Base-by-base conservation (phyloP, 2,888 invertebrate species). In the Lochmaea capreae region DNA sequence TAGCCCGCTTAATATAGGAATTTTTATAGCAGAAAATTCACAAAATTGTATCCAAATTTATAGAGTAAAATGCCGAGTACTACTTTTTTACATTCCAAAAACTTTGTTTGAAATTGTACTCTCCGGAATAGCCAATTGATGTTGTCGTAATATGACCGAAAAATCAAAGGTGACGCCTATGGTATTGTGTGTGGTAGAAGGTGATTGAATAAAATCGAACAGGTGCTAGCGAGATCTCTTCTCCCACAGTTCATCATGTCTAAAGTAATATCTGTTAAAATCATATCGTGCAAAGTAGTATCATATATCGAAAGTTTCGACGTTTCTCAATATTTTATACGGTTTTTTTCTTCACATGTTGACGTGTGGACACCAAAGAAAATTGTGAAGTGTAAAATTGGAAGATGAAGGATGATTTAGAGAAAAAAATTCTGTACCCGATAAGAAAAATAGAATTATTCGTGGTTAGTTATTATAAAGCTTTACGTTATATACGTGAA, bases 191-290 rank as follows among this genome's bases (percentile, higher is more conserved):
- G 33, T 39, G 33, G 33, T 39, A 14, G 57, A 14, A 39, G 33
- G 67, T 58, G 18, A 22, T 18, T 26, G 16, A 33, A 70, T 42
- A 18, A 81, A 80, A 77, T 78, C 80, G 77, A 78, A 73, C 85
- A 85, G 85, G 82, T 85, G 85, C 76, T 77, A 77, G 78, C 79
- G 81, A 83, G 81, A 82, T 77, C 73, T 79, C 78, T 81, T 81
- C 82, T 85, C 85, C 83, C 85, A 85, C 85, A 83, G 84, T 85
- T 82, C 83, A 85, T 85, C 85, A 85, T 83, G 81, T 81, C 80
- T 81, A 79, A 79, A 81, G 78, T 78, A 83, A 81, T 82, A 83
- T 84, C 82, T 82, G 82, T 82, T 81, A 81, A 81, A 82, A 81
- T 81, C 82, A 79, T 77, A 79, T 80, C 33, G 33, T 39, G 33